Conservation (phyloP, 2,888 invertebrate genomes). For the Gibbula magus region DNA sequence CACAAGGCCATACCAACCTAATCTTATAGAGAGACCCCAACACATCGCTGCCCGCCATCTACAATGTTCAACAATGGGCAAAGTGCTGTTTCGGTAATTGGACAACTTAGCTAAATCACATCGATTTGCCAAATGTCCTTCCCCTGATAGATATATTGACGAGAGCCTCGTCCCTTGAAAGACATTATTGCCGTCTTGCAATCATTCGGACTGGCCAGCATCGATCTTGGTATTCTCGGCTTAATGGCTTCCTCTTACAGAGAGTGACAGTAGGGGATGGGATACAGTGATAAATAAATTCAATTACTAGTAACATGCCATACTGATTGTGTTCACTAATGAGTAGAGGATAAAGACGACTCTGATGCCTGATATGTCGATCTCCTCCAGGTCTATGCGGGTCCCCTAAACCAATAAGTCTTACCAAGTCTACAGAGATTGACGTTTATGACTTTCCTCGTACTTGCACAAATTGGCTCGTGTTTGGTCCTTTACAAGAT, state of each 20-base stretch:
- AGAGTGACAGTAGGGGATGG: not conserved
- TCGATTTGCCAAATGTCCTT: not conserved
- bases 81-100: constrained; percentile 5
- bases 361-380: too few species aligned
- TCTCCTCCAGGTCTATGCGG: too few species aligned
- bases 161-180: not conserved
- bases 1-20: too few species aligned
- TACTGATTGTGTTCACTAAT: constrained; percentile 3
- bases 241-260: not conserved
- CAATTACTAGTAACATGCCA: constrained; percentile 5
- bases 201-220: not conserved
- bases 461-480: too few species aligned
- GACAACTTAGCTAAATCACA: constrained; percentile 2
- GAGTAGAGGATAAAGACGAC: not conserved
- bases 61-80: not conserved
- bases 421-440: too few species aligned
- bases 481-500: too few species aligned
- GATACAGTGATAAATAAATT: constrained; percentile 2
- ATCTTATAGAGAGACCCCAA: too few species aligned
- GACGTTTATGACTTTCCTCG: too few species aligned
- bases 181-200: not conserved
- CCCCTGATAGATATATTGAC: constrained; percentile 1
- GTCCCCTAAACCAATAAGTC: too few species aligned
- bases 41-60: not conserved
- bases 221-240: not conserved